Base-by-base conservation (phyloP, 2,888 invertebrate species). In the Drosophila borealis region DNA sequence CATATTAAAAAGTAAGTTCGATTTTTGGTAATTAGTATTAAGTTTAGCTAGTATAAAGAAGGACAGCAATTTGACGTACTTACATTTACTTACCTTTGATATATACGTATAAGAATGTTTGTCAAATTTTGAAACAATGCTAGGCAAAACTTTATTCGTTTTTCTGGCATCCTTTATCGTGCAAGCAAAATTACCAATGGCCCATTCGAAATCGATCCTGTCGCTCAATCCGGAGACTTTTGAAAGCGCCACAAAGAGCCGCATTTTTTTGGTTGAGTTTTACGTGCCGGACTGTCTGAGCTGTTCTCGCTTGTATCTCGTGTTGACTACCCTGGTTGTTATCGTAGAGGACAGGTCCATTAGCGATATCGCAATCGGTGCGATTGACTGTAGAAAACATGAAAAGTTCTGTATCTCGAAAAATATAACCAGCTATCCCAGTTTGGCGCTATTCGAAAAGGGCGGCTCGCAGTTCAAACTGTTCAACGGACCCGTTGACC, bases 391-490 rank as follows among this genome's bases (percentile, higher is more conserved):
- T 17, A 3, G 0, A 0, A 11, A 17, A 1, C 4, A 50, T 11
- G 8, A 2, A 6, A 2, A 9, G 2, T 67, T 67, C 13, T 67
- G 67, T 11, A 3, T 0, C 1, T 19, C 6, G 1, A 39, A 14
- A 34, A 67, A 67, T 50, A 13, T 70, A 10, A 61, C 34, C 4
- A 11, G 2, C 1, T 67, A 41, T 70, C 67, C 67, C 11, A 50
- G 34, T n/a, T 29, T 67, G 0, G 37, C 34, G 1, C 29, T 70
- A 8, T 70, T 67, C 14, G 3, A 17, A 13, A 41, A 17, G 4
- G 19, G 17, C 9, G 39, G 17, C 17, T 13, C 21, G 33, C 13
- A 17, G 3, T 34, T 10, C 39, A 39, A 4, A 9, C 13, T 19
- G 8, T 2, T 61, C 2, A 10, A 49, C 8, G 70, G 14, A 13